phyloP scores from a whole-genome alignment of 2,797 vertebrate species.

The Kryptopterus vitreolus region DNA sequence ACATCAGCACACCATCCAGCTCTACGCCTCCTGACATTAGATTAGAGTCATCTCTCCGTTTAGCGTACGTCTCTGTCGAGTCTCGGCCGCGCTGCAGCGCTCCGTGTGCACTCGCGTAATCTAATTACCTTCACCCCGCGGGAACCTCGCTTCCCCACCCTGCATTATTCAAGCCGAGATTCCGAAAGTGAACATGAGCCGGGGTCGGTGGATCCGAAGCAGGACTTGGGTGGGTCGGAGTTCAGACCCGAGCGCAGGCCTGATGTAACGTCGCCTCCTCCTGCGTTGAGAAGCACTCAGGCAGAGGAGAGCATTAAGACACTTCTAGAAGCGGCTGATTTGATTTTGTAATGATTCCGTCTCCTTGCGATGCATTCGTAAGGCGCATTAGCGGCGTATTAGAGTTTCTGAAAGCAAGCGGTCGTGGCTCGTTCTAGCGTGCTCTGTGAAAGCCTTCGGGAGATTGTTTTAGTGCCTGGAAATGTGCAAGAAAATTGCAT shows the following conservation, averaged over 20 bases:
- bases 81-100: conserved; percentile 25
- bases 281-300: conserved; percentile 1
- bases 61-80: conserved; percentile 42
- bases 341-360: conserved; percentile 14
- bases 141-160: conserved; percentile 20
- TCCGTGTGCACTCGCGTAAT: conserved; percentile 36
- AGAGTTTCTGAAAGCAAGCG: conserved; percentile 3
- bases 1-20: conserved; percentile 34
- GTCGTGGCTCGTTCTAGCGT: not conserved
- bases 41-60: conserved; percentile 50
- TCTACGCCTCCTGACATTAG: conserved; percentile 47
- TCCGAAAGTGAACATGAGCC: conserved; percentile 11
- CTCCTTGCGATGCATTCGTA: conserved; percentile 18
- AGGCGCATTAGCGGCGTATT: conserved; percentile 12
- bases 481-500: conserved; percentile 3
- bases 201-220: conserved; percentile 8
- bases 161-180: conserved; percentile 48
- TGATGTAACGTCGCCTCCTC: not conserved
- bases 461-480: not conserved
- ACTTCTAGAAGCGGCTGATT: conserved; percentile 15
- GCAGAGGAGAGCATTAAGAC: conserved; percentile 22
- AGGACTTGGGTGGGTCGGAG: conserved; percentile 6
- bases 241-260: conserved; percentile 1
- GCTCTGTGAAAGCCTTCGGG: not conserved
- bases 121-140: conserved; percentile 39